phyloP scores from a whole-genome alignment of 2,888 invertebrate species.

The Pediacus dermestoides region DNA sequence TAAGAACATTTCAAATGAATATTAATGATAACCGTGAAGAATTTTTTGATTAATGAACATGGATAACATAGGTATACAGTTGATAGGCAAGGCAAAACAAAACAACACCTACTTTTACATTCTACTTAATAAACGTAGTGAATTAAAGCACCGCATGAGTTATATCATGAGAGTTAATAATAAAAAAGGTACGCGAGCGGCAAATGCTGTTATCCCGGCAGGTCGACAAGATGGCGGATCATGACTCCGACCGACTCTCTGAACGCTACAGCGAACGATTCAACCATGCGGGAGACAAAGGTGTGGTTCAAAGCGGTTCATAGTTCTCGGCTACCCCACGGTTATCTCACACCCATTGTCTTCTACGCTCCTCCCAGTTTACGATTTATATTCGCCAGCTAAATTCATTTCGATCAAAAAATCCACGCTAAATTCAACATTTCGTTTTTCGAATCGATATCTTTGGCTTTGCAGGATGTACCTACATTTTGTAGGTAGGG shows the following conservation, averaged over 20 bases:
- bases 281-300: slow-evolving; percentile 42
- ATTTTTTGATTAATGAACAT: slow-evolving; percentile 27
- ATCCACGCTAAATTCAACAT: too few species aligned
- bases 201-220: slow-evolving; percentile 29
- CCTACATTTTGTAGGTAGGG: too few species aligned
- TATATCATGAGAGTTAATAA: slow-evolving; percentile 28
- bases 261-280: slow-evolving; percentile 18
- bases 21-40: slow-evolving; percentile 8
- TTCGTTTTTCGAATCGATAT: too few species aligned
- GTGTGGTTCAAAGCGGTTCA: slow-evolving; percentile 36
- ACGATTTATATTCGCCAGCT: slow-evolving; percentile 3
- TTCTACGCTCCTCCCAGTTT: slow-evolving; percentile 40
- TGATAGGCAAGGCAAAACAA: slow-evolving; percentile 30
- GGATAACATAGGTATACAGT: slow-evolving; percentile 16
- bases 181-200: slow-evolving; percentile 21
- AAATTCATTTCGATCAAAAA: slow-evolving; percentile 4
- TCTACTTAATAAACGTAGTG: slow-evolving; percentile 38
- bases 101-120: slow-evolving; percentile 40
- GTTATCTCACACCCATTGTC: slow-evolving; percentile 42
- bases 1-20: slow-evolving; percentile 11
- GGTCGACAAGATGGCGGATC: slow-evolving; percentile 43
- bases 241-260: slow-evolving; percentile 2
- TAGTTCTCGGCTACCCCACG: slow-evolving; percentile 37
- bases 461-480: too few species aligned
- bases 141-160: slow-evolving; percentile 42